Conservation (phyloP, 2,888 invertebrate species). For the Tenthredo scrophulariae region DNA sequence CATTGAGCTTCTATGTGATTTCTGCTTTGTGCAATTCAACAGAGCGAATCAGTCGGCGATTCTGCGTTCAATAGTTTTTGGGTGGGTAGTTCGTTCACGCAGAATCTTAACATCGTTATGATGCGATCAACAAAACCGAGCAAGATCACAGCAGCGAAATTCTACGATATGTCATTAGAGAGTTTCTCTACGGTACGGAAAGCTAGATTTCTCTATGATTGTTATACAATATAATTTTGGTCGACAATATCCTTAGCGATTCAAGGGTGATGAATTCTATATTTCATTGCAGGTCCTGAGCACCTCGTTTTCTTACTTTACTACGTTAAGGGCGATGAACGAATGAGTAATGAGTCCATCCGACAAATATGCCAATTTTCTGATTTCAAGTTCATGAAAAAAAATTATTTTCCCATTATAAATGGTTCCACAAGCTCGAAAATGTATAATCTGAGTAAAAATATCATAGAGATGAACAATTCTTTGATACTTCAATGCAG, state of each 20-base stretch:
- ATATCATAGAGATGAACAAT: neutral
- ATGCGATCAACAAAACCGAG: slow-evolving; percentile 66
- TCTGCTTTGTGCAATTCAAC: neutral
- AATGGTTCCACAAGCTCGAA: neutral
- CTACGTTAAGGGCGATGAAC: slow-evolving; percentile 64
- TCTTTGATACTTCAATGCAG: slow-evolving; percentile 48
- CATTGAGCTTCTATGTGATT: neutral
- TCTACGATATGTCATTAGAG: slow-evolving; percentile 70
- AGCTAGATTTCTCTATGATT: neutral
- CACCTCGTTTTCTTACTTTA: slow-evolving; percentile 72
- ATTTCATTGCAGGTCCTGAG: slow-evolving; percentile 66
- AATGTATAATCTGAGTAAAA: neutral
- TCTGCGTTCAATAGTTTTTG: slow-evolving; percentile 67
- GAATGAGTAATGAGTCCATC: too few species aligned
- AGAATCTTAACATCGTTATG: slow-evolving; percentile 66
- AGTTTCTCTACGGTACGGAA: slow-evolving; percentile 69
- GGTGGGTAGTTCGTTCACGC: slow-evolving; percentile 61
- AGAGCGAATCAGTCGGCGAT: slow-evolving; percentile 68
- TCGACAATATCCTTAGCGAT: neutral
- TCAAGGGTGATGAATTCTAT: neutral
- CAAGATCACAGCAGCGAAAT: slow-evolving; percentile 72
- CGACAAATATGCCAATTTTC: neutral
- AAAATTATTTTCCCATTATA: neutral
- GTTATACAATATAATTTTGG: neutral
- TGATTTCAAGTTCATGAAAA: neutral